phyloP scores from a whole-genome alignment of 1,140 invertebrate genomes.

The Nylanderia fulva region DNA sequence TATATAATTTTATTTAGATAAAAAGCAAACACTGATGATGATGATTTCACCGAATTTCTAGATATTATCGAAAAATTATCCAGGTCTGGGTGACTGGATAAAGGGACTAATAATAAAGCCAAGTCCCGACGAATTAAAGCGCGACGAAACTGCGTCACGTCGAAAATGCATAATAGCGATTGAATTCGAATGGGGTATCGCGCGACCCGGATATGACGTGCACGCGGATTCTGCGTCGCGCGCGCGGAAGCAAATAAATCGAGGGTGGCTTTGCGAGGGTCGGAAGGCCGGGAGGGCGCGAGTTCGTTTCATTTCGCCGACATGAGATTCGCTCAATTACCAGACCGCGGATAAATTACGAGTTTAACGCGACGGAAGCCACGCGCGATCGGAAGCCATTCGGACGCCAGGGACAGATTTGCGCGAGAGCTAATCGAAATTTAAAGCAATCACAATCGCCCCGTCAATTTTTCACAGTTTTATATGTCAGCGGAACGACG shows the following conservation, averaged over 20 bases:
- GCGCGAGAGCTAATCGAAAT: neutral
- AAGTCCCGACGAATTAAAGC: neutral
- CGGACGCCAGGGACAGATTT: neutral
- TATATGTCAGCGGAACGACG: neutral
- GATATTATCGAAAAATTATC: neutral
- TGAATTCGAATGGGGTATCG: constrained; percentile 18
- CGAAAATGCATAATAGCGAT: constrained; percentile 21
- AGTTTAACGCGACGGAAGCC: constrained; percentile 66
- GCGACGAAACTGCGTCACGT: neutral
- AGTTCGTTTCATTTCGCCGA: constrained; percentile 65
- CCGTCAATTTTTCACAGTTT: neutral
- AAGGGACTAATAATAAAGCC: neutral
- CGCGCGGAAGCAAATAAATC: constrained; percentile 57
- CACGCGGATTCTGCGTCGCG: neutral
- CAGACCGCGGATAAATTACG: constrained; percentile 70
- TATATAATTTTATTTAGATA: too few relatives aligned
- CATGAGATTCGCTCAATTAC: constrained; percentile 70
- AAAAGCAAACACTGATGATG: too few relatives aligned
- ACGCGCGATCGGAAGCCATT: constrained; percentile 19
- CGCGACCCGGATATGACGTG: constrained; percentile 36
- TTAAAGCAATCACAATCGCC: neutral
- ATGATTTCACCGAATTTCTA: neutral
- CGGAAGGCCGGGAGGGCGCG: neutral
- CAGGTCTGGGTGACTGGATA: too few relatives aligned
- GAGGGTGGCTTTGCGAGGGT: constrained; percentile 17